Conservation (phyloP, 2,113 vertebrate species). For the Ceyx cyanopectus region DNA sequence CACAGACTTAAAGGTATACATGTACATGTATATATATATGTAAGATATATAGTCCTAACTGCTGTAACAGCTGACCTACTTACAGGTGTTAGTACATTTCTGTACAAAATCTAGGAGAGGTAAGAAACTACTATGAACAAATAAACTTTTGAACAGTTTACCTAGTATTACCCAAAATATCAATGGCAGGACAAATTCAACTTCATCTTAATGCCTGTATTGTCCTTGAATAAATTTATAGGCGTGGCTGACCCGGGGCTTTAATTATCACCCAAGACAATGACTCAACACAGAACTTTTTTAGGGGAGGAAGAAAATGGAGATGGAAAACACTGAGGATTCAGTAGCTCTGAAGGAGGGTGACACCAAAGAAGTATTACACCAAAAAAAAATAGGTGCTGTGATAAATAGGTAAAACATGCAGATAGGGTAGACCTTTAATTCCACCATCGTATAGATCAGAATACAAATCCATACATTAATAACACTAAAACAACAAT, state of each 20-base stretch:
- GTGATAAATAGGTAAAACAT: not conserved
- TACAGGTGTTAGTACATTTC: not conserved
- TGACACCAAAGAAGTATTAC: fast-evolving
- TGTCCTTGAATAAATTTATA: not conserved
- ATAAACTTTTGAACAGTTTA: not conserved
- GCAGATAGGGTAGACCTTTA: not conserved
- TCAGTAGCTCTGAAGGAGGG: not conserved
- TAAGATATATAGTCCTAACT: not conserved
- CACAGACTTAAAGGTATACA: not conserved
- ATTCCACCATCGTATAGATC: not conserved
- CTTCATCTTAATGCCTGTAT: not conserved
- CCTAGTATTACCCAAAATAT: not conserved
- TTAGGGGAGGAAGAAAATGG: not conserved
- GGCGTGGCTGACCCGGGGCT: not conserved
- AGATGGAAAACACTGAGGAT: not conserved
- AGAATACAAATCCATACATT: not conserved
- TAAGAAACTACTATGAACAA: not conserved
- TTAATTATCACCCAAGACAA: not conserved
- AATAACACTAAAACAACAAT: not conserved
- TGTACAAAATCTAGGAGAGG: not conserved
- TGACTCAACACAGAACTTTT: not conserved
- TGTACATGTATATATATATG: too few species aligned
- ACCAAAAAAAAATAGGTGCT: not conserved
- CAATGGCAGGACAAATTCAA: not conserved
- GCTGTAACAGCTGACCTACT: not conserved